Evolutionary conservation across 2,797 vertebrate genomes (phyloP), one percentile per base, ranked within the genome.

Genomic region (Anguilla obscura): DNA sequence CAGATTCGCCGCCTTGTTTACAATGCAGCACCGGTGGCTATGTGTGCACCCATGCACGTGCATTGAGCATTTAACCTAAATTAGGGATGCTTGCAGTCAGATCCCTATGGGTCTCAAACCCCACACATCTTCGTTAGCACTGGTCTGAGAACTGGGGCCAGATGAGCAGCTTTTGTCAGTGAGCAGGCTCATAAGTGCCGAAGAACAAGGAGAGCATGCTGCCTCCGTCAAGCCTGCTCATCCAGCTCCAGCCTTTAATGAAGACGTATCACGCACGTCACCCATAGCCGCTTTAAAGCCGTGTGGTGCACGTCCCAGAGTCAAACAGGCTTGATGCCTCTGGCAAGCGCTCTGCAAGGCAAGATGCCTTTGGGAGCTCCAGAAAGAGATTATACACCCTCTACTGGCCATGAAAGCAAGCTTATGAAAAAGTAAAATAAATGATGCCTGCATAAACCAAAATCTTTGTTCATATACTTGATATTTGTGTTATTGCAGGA

Each of bases 381-480:
- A 86, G 48, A 91, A 91, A 52, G 90, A 92, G 91, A 88, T 88
- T 50, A 91, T 84, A 85, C 90, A 94, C 95, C 94, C 93, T 95
- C 95, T 96, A 92, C 94, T 96, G 94, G 94, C 82, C 60, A 88
- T 88, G 89, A 50, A 84, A 91, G 36, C 45, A 30, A 50, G 79
- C 40, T 84, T 30, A 14, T 18, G n/a, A 84, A 27, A 54, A 82
- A 0, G 14, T 76, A 24, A 36, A 85, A 33, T 52, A 56, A 84
- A 56, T 33, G 84, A 27, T 60, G 21, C 24, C 10, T 30, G 14
- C 14, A 33, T 27, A n/a, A 30, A 58, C 10, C 21, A 14, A 12
- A 33, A 36, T 60, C 27, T 36, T 21, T 36, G 12, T 58, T 48
- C 45, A 40, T 21, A 18, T 40, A 24, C 40, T 82, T 82, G 79